These are phyloP conservation scores for Toxotes lorentzi DNA, from an alignment of 2,797 vertebrate species.

Conservation along the genomic window DNA sequence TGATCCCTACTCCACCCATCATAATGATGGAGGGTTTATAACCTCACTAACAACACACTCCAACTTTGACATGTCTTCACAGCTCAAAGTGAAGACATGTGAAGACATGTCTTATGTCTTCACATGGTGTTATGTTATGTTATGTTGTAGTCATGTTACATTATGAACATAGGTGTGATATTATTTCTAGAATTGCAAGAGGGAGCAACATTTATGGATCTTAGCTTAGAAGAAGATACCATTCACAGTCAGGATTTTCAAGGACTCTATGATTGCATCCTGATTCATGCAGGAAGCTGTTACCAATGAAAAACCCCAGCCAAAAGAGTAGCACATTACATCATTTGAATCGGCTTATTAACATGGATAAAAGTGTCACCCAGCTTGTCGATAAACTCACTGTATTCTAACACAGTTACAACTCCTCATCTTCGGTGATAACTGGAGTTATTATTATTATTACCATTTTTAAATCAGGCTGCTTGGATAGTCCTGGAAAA, in stretches of 20 bases:
- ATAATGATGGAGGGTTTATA: constrained; percentile 34
- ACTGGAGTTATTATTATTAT: not conserved
- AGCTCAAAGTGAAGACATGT: constrained; percentile 28
- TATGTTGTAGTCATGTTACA: not conserved
- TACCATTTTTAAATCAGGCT: constrained; percentile 1
- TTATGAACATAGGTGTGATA: constrained; percentile 28
- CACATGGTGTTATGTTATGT: too few relatives aligned
- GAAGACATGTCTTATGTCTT: too few relatives aligned
- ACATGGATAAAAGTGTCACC: constrained; percentile 52
- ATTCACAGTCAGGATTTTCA: constrained; percentile 65
- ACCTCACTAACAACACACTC: constrained; percentile 41
- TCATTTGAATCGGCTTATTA: constrained; percentile 61
- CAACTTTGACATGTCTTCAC: constrained; percentile 42
- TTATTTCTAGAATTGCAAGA: constrained; percentile 46
- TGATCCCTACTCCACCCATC: constrained; percentile 31
- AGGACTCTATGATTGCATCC: constrained; percentile 70
- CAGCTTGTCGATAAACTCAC: constrained; percentile 48
- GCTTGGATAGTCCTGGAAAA: not conserved
- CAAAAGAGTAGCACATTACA: constrained; percentile 61
- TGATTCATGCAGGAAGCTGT: constrained; percentile 69
- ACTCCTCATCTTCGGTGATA: constrained; percentile 40
- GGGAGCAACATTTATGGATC: constrained; percentile 61
- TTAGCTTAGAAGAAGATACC: constrained; percentile 59
- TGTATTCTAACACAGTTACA: constrained; percentile 49
- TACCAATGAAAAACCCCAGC: constrained; percentile 65